Conservation (phyloP, 1,140 invertebrate genomes). For the Drosophila arizonae region DNA sequence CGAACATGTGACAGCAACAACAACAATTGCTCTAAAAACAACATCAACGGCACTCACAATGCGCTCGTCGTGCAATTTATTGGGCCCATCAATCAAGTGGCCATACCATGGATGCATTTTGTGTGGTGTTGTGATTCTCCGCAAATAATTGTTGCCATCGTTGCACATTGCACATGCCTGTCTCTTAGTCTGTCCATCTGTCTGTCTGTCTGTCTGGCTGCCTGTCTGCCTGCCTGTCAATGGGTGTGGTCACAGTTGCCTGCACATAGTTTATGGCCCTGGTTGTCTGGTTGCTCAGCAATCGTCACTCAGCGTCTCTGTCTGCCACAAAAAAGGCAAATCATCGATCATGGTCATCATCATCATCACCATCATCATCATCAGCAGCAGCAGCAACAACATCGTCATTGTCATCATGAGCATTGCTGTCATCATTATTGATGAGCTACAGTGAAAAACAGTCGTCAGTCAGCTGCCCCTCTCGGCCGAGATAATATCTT, state of each 20-base stretch:
- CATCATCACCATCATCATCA: not conserved
- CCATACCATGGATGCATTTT: conserved; percentile 61
- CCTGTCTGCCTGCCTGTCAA: conserved; percentile 46
- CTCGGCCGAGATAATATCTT: conserved; percentile 72
- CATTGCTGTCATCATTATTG: conserved; percentile 58
- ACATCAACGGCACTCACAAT: conserved; percentile 41
- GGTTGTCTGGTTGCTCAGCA: conserved; percentile 43
- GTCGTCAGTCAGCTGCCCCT: conserved; percentile 48
- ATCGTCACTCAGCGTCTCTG: conserved; percentile 72
- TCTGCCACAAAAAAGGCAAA: conserved; percentile 75
- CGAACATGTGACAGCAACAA: conserved; percentile 28
- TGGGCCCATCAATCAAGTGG: conserved; percentile 77
- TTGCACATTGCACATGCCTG: conserved; percentile 62
- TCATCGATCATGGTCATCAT: conserved; percentile 78
- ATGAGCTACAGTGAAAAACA: conserved; percentile 58
- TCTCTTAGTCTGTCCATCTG: not conserved
- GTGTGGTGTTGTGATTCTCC: conserved; percentile 60
- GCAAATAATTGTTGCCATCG: conserved; percentile 68
- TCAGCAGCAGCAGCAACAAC: no score
- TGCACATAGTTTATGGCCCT: conserved; percentile 41
- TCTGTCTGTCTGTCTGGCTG: conserved; percentile 6
- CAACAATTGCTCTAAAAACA: conserved; percentile 27
- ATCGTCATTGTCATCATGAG: not conserved
- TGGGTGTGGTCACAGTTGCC: conserved; percentile 71
- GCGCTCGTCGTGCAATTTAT: conserved; percentile 70